Conservation (phyloP, 2,113 vertebrate species). For the Panthera tigris region DNA sequence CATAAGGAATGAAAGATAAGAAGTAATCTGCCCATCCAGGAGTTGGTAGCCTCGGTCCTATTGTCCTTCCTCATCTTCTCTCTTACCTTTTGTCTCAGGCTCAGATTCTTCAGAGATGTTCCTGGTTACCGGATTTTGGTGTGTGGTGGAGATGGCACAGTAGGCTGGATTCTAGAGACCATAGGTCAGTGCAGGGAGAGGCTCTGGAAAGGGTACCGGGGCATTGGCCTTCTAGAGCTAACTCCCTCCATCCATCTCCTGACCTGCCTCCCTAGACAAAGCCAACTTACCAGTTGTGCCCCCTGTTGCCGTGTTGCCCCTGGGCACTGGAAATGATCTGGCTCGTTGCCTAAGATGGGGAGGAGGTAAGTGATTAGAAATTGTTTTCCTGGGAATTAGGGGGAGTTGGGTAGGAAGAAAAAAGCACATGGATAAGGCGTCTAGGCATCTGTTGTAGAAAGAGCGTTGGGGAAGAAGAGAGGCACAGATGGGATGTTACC, state of each 20-base stretch:
- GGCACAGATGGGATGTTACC: background rate
- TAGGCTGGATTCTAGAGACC: conserved; percentile 95
- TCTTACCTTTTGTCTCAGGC: conserved; percentile 85
- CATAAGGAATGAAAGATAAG: background rate
- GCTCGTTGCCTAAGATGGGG: conserved; percentile 95
- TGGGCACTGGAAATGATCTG: conserved; percentile 96
- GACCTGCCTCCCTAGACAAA: conserved; percentile 87
- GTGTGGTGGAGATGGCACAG: conserved; percentile 94
- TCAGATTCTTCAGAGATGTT: conserved; percentile 93
- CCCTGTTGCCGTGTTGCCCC: conserved; percentile 93
- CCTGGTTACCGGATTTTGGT: conserved; percentile 91
- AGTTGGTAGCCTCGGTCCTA: background rate
- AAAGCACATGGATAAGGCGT: background rate
- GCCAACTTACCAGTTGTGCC: conserved; percentile 87
- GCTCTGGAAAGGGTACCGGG: background rate
- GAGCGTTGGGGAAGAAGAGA: background rate
- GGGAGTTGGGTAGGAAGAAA: background rate
- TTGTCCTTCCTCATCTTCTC: background rate
- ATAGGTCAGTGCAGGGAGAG: conserved; percentile 87
- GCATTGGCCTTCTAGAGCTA: background rate
- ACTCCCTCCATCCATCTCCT: background rate
- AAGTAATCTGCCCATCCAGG: background rate
- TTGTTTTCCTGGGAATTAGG: background rate
- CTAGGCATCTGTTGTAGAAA: background rate
- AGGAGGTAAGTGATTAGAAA: conserved; percentile 87